Base-by-base conservation (phyloP, 2,888 invertebrate genomes). In the Hyalella azteca region DNA sequence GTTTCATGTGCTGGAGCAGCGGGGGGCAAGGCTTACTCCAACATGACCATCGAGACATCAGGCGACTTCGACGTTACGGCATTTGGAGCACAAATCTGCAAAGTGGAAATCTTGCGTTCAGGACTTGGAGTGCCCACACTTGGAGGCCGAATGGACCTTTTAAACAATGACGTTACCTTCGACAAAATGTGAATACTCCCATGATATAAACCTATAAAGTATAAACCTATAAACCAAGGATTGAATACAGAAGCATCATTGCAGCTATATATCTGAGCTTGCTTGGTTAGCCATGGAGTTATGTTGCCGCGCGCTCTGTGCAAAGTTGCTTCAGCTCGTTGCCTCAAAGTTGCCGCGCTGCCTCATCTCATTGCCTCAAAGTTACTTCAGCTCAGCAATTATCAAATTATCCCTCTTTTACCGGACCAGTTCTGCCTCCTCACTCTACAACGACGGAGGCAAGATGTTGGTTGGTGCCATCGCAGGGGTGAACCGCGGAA, bases 151-250 rank as follows among this genome's bases (percentile, higher is more conserved):
- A 78, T 40, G 36, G 11, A 13, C 9, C 22, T 36, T 19, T 73
- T 78, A 41, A 81, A 83, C 54, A 50, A 66, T 3, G 66, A 15
- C 3, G 50, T 54, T 15, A 7, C 49, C 22, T n/a, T 36, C 15
- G 19, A 73, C 22, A 79, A 79, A 66, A 76, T 79, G 82, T 82
- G 41, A 82, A n/a, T n/a, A n/a, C n/a, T n/a, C n/a, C n/a, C n/a
- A n/a, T n/a, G n/a, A n/a, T n/a, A n/a, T n/a, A n/a, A n/a, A n/a
- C n/a, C n/a, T n/a, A n/a, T n/a, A n/a, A n/a, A n/a, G n/a, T n/a
- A n/a, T n/a, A n/a, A n/a, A n/a, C n/a, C n/a, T n/a, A n/a, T n/a
- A n/a, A n/a, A n/a, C n/a, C n/a, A n/a, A n/a, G n/a, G n/a, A n/a
- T n/a, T n/a, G n/a, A n/a, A n/a, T n/a, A n/a, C n/a, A n/a, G n/a